These are phyloP conservation scores for Ceuthmochares aereus DNA, from an alignment of 2,113 vertebrate genomes.

Conservation along the genomic window DNA sequence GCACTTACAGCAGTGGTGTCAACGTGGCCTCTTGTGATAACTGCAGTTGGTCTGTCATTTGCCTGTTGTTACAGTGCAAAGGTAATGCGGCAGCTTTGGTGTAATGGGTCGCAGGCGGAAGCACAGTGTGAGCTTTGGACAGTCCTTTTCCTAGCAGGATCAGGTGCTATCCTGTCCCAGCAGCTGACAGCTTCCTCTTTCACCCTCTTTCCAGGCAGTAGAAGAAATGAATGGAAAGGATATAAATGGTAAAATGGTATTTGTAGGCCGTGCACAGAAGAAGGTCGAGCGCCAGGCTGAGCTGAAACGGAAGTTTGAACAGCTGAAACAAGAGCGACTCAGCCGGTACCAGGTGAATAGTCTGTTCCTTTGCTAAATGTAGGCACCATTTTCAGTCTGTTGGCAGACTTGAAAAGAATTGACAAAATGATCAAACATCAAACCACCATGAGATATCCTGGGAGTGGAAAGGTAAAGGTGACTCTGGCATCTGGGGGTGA, in stretches of 20 bases:
- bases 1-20: neutral
- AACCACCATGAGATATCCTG: neutral
- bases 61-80: neutral
- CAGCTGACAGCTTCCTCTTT: neutral
- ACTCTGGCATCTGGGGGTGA: neutral
- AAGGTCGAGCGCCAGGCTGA: slow-evolving; percentile 98
- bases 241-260: slow-evolving; percentile 92
- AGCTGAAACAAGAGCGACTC: slow-evolving; percentile 96
- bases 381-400: rapidly evolving
- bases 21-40: neutral
- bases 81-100: neutral
- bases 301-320: slow-evolving; percentile 95
- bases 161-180: neutral
- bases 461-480: neutral
- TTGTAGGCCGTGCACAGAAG: slow-evolving; percentile 97
- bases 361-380: neutral
- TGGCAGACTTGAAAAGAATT: neutral
- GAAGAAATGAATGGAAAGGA: slow-evolving; percentile 99
- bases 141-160: neutral
- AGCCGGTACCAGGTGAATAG: slow-evolving; percentile 93
- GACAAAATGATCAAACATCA: rapidly evolving
- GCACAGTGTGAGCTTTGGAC: neutral
- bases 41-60: neutral
- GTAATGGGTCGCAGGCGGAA: neutral
- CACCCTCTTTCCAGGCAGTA: slow-evolving; percentile 83